A percentile compares a stretch with the other conserved stretches of the same genome.
Evolutionary conservation across 2,113 vertebrate species (phyloP).

Genomic region (Cyphomyrus plagiostoma): DNA sequence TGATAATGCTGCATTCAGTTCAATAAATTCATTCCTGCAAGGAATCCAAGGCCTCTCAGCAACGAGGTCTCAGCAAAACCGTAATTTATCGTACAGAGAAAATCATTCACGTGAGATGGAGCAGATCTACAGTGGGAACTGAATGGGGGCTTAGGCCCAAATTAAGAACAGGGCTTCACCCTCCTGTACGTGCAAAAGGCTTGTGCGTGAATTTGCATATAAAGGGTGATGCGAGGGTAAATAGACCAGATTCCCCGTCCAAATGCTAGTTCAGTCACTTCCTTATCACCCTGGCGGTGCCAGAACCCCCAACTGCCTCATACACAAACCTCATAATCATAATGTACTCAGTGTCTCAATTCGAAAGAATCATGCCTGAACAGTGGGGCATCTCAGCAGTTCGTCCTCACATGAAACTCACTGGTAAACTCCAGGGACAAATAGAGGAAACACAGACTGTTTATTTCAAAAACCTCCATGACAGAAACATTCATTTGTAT

Average conservation of each 20-base stretch:
- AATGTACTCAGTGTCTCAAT: not conserved
- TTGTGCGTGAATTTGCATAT: not conserved
- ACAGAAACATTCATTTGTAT: not conserved
- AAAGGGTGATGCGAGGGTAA: not conserved
- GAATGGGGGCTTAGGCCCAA: not conserved
- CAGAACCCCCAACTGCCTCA: not conserved
- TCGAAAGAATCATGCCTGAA: not conserved
- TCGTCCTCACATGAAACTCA: not conserved
- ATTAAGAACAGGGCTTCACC: not conserved
- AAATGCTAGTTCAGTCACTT: not conserved
- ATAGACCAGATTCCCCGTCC: not conserved
- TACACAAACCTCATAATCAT: not conserved
- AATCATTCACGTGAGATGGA: not conserved
- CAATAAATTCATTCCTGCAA: slow-evolving; percentile 53
- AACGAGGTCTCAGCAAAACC: not conserved
- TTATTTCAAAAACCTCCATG: slow-evolving; percentile 36
- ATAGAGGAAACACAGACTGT: slow-evolving; percentile 40
- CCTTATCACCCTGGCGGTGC: not conserved
- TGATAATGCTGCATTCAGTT: slow-evolving; percentile 51
- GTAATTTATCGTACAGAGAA: not conserved
- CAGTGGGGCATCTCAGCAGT: not conserved
- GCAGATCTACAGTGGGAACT: not conserved
- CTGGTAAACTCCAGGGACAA: slow-evolving; percentile 30
- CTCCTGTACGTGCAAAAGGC: not conserved
- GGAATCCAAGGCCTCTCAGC: not conserved